Base-by-base conservation (phyloP, 1,140 invertebrate genomes). In the Drosophila orosa region DNA sequence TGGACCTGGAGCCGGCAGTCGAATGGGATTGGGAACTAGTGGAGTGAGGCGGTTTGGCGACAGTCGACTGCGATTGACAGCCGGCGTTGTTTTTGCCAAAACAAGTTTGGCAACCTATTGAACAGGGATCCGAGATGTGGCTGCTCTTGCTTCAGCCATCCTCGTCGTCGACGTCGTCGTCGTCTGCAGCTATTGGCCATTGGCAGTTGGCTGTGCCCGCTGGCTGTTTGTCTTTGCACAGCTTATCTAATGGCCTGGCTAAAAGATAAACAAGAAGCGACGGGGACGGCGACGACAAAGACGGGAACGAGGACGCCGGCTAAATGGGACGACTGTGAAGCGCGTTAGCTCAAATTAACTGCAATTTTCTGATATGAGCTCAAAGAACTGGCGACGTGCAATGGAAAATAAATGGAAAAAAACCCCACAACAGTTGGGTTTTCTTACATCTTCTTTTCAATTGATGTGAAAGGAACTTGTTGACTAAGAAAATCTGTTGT, bases 301-400 rank as follows among this genome's bases (percentile, higher is more conserved):
- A 44, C 42, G 27, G 37, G 15, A 27, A 44, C 9, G 40, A 24
- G 31, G 61, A 33, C 17, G 37, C 39, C 27, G 61, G 24, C 45
- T 31, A 55, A 85, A 74, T 74, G 74, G 72, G 37, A 78, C 61
- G 80, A 66, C 63, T 87, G 52, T 25, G 57, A 76, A 79, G 79
- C 83, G 83, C 79, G 83, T 86, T 86, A 83, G 76, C 80, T 87
- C 79, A 86, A 87, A 86, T 86, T 86, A 87, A 86, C 79, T 83
- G 83, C 75, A 85, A 80, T 85, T 85, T 74, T 71, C 73, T 79
- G 83, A 86, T 86, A 77, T 45, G 40, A 44, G 37, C 74, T 42
- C 63, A 57, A 31, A 42, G 61, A 56, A 52, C 27, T 67, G 37
- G 54, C 54, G 25, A 47, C 58, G 19, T 52, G 33, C 35, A 47